Evolutionary conservation across 2,113 vertebrate genomes (phyloP).

Genomic region (Vombatus ursinus): DNA sequence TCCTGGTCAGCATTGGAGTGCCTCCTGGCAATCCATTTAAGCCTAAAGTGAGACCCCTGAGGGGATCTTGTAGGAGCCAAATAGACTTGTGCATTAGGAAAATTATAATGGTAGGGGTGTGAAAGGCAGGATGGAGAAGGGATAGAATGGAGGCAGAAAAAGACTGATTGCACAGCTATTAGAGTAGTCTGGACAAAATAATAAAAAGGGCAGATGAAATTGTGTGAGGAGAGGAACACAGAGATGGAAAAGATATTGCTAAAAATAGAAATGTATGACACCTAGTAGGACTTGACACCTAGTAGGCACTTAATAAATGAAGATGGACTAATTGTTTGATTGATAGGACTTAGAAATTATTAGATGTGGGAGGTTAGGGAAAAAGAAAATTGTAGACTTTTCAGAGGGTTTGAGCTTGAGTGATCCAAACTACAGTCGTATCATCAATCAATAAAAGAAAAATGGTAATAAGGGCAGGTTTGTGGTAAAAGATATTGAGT

Average conservation of each 20-base stretch:
- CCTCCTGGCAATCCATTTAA: neutral
- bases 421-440: neutral
- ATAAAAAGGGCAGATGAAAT: neutral
- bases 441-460: neutral
- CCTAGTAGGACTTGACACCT: neutral
- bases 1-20: neutral
- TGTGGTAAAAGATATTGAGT: neutral
- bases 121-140: neutral
- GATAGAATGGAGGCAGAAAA: neutral
- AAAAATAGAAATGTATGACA: neutral
- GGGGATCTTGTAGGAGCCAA: constrained; percentile 26
- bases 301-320: neutral
- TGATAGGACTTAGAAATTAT: neutral
- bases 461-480: neutral
- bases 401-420: neutral
- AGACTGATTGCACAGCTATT: neutral
- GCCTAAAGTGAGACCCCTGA: constrained; percentile 19
- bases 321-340: neutral
- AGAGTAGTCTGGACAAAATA: neutral
- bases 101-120: neutral
- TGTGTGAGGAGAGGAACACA: neutral
- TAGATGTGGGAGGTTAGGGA: neutral
- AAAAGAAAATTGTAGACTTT: neutral
- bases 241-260: neutral
- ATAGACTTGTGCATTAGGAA: neutral